phyloP scores from a whole-genome alignment of 2,888 invertebrate species.

The Vannuccia rotundouncinata region DNA sequence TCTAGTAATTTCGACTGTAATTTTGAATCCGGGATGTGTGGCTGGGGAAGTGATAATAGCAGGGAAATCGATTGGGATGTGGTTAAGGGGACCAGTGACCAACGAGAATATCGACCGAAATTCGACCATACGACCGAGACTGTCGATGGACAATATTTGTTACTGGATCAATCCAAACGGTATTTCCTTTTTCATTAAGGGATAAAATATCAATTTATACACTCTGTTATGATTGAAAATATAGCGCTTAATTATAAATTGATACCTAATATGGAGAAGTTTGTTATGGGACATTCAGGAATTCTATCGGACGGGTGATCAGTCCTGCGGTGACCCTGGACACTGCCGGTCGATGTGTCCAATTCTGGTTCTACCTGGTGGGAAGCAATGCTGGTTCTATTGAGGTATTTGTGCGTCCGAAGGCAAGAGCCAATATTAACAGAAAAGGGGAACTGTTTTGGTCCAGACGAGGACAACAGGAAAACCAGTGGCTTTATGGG shows the following conservation, averaged over 20 bases:
- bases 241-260: no score
- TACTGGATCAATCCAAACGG: no score
- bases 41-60: slow-evolving; percentile 21
- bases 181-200: no score
- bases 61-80: not conserved
- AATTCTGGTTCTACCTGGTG: slow-evolving; percentile 50
- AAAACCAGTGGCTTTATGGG: slow-evolving; percentile 31
- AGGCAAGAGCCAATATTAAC: not conserved
- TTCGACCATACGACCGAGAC: slow-evolving; percentile 39
- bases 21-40: slow-evolving; percentile 25
- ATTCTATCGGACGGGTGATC: slow-evolving; percentile 18
- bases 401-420: not conserved
- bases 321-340: slow-evolving; percentile 9
- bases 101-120: not conserved
- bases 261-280: no score
- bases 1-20: not conserved
- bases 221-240: no score
- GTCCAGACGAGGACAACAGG: slow-evolving; percentile 31
- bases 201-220: no score
- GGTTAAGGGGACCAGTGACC: not conserved
- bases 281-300: not conserved
- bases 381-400: slow-evolving; percentile 40
- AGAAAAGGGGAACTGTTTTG: slow-evolving; percentile 27
- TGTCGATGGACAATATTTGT: slow-evolving; percentile 34
- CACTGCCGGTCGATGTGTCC: slow-evolving; percentile 30